phyloP scores from a whole-genome alignment of 1,140 invertebrate species.

The Brachionus angularis region DNA sequence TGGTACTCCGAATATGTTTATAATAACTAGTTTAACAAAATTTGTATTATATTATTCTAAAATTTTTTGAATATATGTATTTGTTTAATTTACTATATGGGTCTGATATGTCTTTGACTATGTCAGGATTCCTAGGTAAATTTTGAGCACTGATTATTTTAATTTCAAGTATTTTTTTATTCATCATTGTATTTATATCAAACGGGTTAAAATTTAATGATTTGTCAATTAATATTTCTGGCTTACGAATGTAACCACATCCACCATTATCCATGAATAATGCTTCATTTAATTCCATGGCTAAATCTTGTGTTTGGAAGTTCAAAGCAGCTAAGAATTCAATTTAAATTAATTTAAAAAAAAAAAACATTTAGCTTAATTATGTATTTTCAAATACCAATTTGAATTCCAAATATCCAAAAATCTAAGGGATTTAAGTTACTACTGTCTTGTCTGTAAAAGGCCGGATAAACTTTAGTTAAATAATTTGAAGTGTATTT shows the following conservation, averaged over 20 bases:
- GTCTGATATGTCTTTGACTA: slow-evolving; percentile 17
- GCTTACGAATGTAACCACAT: slow-evolving; percentile 57
- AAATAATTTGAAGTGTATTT: slow-evolving; percentile 42
- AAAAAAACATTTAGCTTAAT: too few species aligned
- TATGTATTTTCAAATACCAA: slow-evolving; percentile 19
- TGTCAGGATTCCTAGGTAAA: background rate
- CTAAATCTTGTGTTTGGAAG: slow-evolving; percentile 45
- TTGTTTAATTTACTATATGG: slow-evolving; percentile 18
- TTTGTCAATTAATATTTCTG: slow-evolving; percentile 46
- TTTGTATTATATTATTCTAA: too few species aligned
- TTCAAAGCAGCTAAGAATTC: slow-evolving; percentile 47
- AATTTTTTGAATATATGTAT: background rate
- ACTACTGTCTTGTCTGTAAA: slow-evolving; percentile 15
- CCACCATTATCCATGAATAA: slow-evolving; percentile 56
- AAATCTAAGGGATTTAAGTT: slow-evolving; percentile 38
- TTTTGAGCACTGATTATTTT: slow-evolving; percentile 41
- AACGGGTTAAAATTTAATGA: slow-evolving; percentile 3
- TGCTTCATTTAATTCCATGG: slow-evolving; percentile 52
- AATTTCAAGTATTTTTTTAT: slow-evolving; percentile 9
- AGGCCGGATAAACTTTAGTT: slow-evolving; percentile 30
- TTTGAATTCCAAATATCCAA: slow-evolving; percentile 40
- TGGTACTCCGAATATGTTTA: slow-evolving; percentile 9
- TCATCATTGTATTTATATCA: slow-evolving; percentile 11
- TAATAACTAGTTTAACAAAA: background rate
- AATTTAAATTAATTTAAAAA: too few species aligned